These are phyloP conservation scores for Sphecodes monilicornis DNA, from an alignment of 2,888 invertebrate species.

Conservation along the genomic window DNA sequence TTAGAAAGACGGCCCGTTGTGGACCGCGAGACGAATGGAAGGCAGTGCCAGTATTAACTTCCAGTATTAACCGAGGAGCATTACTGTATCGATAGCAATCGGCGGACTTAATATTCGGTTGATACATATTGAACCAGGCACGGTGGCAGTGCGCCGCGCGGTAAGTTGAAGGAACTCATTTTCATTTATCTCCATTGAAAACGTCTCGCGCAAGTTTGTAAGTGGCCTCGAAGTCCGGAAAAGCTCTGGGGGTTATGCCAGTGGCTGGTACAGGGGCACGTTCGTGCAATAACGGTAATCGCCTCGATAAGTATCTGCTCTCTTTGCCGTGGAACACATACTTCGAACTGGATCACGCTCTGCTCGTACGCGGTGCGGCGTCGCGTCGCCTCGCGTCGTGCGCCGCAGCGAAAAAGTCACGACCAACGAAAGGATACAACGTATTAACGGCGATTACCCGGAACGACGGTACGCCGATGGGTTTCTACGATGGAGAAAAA, in stretches of 20 bases:
- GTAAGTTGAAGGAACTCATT: conserved; percentile 65
- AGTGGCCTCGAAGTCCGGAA: conserved; percentile 63
- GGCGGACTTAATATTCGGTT: conserved; percentile 48
- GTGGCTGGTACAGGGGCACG: conserved; percentile 70
- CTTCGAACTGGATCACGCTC: conserved; percentile 61
- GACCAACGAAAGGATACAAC: conserved; percentile 61
- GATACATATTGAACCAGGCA: conserved; percentile 39
- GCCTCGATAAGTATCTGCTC: conserved; percentile 70
- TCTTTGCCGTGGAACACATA: conserved; percentile 53
- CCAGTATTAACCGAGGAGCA: not conserved
- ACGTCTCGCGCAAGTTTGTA: conserved; percentile 69
- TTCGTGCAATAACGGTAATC: conserved; percentile 73
- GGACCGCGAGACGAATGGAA: no score
- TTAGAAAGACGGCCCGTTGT: no score
- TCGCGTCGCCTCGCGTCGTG: not conserved
- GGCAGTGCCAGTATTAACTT: no score
- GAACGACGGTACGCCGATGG: conserved; percentile 24
- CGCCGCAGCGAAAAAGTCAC: conserved; percentile 58
- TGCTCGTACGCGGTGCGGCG: conserved; percentile 22
- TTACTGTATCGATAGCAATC: conserved; percentile 22
- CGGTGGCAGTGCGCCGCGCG: not conserved
- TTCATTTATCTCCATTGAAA: conserved; percentile 68
- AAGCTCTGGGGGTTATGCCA: conserved; percentile 70
- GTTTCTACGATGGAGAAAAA: not conserved
- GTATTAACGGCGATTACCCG: conserved; percentile 62